phyloP scores from a whole-genome alignment of 2,113 vertebrate genomes.

The Gadus chalcogrammus region DNA sequence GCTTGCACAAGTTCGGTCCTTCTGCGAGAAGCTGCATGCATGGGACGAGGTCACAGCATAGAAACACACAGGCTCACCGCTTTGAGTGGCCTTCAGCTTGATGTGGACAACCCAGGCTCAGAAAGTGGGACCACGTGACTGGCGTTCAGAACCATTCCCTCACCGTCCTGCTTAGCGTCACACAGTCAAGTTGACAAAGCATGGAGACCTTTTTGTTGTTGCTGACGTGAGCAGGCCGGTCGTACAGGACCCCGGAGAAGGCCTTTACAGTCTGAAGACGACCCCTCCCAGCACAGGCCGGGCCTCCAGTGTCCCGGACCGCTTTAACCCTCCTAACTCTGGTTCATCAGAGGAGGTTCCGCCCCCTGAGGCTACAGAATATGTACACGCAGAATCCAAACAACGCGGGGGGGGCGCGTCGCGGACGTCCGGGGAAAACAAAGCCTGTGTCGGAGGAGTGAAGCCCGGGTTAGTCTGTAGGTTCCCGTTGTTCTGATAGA shows the following conservation, averaged over 20 bases:
- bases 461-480: conserved; percentile 58
- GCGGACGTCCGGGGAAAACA: conserved; percentile 32
- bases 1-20: too few species aligned
- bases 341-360: neutral
- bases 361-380: conserved; percentile 47
- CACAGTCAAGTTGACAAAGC: conserved; percentile 44
- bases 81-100: neutral
- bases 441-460: conserved; percentile 65
- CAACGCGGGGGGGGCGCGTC: neutral
- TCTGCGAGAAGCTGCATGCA: neutral
- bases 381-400: conserved; percentile 30
- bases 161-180: neutral
- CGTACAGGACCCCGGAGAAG: too few species aligned
- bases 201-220: conserved; percentile 37
- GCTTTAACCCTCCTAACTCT: neutral
- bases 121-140: neutral
- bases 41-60: neutral
- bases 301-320: neutral
- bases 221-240: too few species aligned
- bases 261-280: too few species aligned
- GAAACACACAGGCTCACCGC: neutral
- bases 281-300: too few species aligned
- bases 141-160: neutral
- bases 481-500: conserved; percentile 25
- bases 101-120: neutral